Conservation (phyloP, 1,140 invertebrate genomes). For the Scaptomyza graminum region DNA sequence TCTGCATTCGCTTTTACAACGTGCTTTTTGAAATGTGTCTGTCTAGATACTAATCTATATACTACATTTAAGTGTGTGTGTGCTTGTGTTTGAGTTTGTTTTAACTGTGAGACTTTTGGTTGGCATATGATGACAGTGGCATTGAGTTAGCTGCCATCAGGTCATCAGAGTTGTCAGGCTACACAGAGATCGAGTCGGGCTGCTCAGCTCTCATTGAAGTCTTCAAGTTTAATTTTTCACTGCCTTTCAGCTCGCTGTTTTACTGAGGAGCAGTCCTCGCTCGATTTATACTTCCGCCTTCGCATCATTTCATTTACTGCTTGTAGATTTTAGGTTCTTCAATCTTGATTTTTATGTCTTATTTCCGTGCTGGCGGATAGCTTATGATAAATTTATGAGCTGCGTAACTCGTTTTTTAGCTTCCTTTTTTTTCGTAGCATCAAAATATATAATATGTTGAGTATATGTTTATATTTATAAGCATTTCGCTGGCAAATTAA, state of each 20-base stretch:
- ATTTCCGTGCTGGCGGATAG: conserved; percentile 29
- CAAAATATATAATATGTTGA: neutral
- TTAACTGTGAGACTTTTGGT: conserved; percentile 29
- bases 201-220: neutral
- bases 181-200: neutral
- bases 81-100: conserved; percentile 24
- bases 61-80: conserved; percentile 10
- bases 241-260: neutral
- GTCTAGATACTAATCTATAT: conserved; percentile 4
- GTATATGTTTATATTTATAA: conserved; percentile 6
- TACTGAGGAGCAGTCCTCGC: too few species aligned
- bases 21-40: conserved; percentile 33
- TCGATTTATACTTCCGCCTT: neutral
- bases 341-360: conserved; percentile 32
- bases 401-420: conserved; percentile 6
- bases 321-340: neutral
- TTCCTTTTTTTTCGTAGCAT: neutral
- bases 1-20: conserved; percentile 56
- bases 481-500: conserved; percentile 24
- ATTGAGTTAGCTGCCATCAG: neutral
- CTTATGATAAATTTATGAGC: conserved; percentile 50
- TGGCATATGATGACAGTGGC: conserved; percentile 23
- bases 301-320: conserved; percentile 2
- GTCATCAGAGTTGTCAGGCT: conserved; percentile 9
- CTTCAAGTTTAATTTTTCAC: neutral